Evolutionary conservation across 2,113 vertebrate species (phyloP).

Genomic region (human (Homo sapiens)): DNA sequence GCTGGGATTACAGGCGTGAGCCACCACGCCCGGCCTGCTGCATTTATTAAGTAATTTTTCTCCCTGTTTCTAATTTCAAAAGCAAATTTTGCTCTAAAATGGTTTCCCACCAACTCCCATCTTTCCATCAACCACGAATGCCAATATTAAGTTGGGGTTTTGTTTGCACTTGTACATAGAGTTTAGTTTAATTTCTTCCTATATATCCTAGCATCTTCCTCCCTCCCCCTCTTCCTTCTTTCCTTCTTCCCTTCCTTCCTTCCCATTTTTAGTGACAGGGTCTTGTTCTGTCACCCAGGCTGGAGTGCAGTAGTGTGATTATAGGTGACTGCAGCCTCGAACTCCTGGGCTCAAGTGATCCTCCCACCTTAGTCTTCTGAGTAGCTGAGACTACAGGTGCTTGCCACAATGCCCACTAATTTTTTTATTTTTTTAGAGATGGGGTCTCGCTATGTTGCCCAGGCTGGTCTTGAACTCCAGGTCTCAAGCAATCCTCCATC

Average conservation of each 20-base stretch:
- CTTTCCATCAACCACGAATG: not conserved
- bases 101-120: not conserved
- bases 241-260: no score
- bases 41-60: not conserved
- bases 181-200: not conserved
- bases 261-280: not conserved
- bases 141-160: not conserved
- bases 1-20: no score
- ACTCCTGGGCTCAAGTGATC: not conserved
- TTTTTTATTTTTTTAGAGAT: not conserved
- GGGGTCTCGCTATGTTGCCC: not conserved
- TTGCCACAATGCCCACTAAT: not conserved
- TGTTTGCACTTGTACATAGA: not conserved
- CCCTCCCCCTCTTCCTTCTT: no score
- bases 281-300: not conserved
- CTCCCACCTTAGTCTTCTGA: not conserved
- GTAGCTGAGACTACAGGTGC: not conserved
- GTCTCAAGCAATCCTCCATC: not conserved
- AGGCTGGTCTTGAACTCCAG: not conserved
- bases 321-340: not conserved
- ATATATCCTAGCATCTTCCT: not conserved
- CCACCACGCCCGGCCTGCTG: not conserved
- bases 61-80: constrained; percentile 22
- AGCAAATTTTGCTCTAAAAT: not conserved
- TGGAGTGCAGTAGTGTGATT: not conserved